phyloP scores from a whole-genome alignment of 2,797 vertebrate species.

The Sebastes hubbsi region DNA sequence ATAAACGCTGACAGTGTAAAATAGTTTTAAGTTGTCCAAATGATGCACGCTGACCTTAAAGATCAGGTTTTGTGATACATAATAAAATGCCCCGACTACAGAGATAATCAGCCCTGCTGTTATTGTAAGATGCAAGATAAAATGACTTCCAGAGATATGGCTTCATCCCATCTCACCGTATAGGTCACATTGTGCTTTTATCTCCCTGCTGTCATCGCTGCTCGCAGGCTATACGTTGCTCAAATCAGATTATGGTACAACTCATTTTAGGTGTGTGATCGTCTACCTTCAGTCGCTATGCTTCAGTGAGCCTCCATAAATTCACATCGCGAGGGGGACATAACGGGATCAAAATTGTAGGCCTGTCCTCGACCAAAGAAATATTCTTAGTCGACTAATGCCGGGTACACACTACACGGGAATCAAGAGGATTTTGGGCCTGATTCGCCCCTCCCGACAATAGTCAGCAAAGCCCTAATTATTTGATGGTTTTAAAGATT shows the following conservation, averaged over 20 bases:
- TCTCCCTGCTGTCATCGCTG: slow-evolving; percentile 53
- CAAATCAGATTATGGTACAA: slow-evolving; percentile 65
- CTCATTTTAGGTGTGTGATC: slow-evolving; percentile 59
- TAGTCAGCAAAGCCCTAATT: too few species aligned
- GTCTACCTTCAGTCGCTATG: slow-evolving; percentile 40
- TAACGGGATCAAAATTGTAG: too few species aligned
- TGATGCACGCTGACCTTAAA: slow-evolving; percentile 25
- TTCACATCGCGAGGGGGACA: background rate
- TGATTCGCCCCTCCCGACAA: too few species aligned
- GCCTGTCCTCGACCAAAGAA: too few species aligned
- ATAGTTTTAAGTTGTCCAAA: background rate
- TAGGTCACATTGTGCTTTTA: slow-evolving; percentile 67
- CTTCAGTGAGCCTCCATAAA: slow-evolving; percentile 53
- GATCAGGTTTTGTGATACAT: slow-evolving; percentile 10
- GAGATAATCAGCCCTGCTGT: slow-evolving; percentile 50
- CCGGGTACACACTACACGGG: too few species aligned
- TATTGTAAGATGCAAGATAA: slow-evolving; percentile 58
- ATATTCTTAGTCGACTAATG: too few species aligned
- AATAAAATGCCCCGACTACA: slow-evolving; percentile 30
- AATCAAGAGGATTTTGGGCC: too few species aligned
- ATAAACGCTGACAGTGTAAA: slow-evolving; percentile 5
- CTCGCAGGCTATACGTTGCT: slow-evolving; percentile 58
- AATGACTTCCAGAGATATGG: slow-evolving; percentile 28
- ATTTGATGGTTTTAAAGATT: too few species aligned
- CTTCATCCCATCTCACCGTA: slow-evolving; percentile 32